Percentiles rank a stretch among this genome's conserved stretches.
phyloP scores from a whole-genome alignment of 2,888 invertebrate species.

The Caenorhabditis wallacei region DNA sequence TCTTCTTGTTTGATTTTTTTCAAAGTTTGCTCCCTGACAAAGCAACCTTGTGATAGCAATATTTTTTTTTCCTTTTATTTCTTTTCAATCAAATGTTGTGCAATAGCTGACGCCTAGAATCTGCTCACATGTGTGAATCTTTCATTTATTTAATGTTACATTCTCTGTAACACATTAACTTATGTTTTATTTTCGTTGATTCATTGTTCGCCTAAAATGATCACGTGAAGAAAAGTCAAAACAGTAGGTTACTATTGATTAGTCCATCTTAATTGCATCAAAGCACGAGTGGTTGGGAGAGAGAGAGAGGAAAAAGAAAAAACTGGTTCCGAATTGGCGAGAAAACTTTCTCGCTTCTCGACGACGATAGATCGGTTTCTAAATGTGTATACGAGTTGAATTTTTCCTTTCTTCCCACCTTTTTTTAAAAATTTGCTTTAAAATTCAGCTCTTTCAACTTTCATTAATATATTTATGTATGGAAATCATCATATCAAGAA shows the following conservation, averaged over 20 bases:
- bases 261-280: conserved; percentile 19
- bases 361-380: conserved; percentile 52
- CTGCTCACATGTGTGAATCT: conserved; percentile 11
- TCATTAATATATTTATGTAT: too few species aligned
- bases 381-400: conserved; percentile 30
- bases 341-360: conserved; percentile 56
- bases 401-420: neutral
- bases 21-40: neutral
- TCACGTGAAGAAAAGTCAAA: conserved; percentile 35
- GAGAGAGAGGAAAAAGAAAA: conserved; percentile 11
- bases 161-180: neutral
- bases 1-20: neutral
- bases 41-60: neutral
- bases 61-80: neutral
- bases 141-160: neutral
- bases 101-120: conserved; percentile 22
- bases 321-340: conserved; percentile 54
- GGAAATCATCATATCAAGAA: too few species aligned
- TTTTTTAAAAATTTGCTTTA: neutral
- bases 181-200: conserved; percentile 5
- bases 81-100: conserved; percentile 12
- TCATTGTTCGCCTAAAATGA: conserved; percentile 17
- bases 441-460: too few species aligned
- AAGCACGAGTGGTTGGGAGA: conserved; percentile 2
- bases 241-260: conserved; percentile 52